These are phyloP conservation scores for Crossocerus cetratus DNA, from an alignment of 2,888 invertebrate genomes.

Conservation along the genomic window DNA sequence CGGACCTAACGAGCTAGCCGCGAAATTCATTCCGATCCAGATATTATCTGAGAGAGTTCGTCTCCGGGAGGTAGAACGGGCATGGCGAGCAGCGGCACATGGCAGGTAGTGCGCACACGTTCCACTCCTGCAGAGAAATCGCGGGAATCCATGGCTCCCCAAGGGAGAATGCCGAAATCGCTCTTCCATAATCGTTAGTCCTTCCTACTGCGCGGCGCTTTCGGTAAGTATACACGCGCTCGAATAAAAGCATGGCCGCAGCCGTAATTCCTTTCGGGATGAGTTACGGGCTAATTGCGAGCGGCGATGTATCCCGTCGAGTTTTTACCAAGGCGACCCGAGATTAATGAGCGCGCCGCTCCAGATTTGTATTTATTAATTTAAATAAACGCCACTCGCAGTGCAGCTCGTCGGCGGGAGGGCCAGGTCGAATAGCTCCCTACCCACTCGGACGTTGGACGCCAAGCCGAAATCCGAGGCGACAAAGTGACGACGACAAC, in stretches of 20 bases:
- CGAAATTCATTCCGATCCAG: constrained; percentile 48
- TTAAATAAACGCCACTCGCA: constrained; percentile 5
- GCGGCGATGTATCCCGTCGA: neutral
- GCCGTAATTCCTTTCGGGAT: constrained; percentile 19
- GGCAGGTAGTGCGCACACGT: neutral
- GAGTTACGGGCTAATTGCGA: constrained; percentile 19
- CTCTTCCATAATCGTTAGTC: too few relatives aligned
- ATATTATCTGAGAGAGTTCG: constrained; percentile 41
- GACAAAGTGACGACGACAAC: constrained; percentile 33
- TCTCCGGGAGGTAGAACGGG: constrained; percentile 13
- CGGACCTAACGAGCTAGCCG: constrained; percentile 48
- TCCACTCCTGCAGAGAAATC: neutral
- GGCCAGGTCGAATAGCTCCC: too few relatives aligned
- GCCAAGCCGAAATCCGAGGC: constrained; percentile 22
- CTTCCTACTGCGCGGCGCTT: too few relatives aligned
- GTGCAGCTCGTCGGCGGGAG: too few relatives aligned
- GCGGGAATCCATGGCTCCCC: neutral
- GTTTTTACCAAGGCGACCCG: constrained; percentile 25
- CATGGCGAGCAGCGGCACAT: constrained; percentile 12
- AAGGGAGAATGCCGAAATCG: neutral
- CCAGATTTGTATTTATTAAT: constrained; percentile 40
- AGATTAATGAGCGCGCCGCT: constrained; percentile 19
- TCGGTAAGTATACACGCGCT: too few relatives aligned
- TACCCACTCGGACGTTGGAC: neutral
- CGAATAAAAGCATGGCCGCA: too few relatives aligned